Evolutionary conservation across 2,888 invertebrate genomes (phyloP), one percentile per base, ranked within the genome.

Genomic region (Sphinx pinastri): DNA sequence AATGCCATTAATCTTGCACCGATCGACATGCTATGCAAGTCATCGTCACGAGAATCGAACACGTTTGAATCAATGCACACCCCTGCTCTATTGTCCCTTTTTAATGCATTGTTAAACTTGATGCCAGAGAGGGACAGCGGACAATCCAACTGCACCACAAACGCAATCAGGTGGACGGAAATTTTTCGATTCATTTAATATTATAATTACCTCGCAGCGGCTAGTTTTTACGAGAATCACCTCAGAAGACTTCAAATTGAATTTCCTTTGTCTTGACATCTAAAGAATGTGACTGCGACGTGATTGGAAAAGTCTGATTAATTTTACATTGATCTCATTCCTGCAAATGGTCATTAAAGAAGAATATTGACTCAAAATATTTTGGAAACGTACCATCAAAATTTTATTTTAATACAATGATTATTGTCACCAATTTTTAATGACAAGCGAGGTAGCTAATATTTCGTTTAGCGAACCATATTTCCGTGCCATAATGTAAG

Each of bases 51-150:
- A 54, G 52, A 63, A 69, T 69, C 14, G 69, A 60, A 69, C 73
- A 76, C 75, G 25, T 54, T 51, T 60, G 60, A 83, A 81, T 81
- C 81, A 79, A 83, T 83, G 84, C 79, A 77, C 80, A 81, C 81
- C 77, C 82, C 77, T 79, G 72, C 58, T 75, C 69, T 73, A 74
- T 76, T 75, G 74, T 82, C 79, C 75, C 81, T 77, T 71, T 74
- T 75, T 45, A 68, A 68, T 75, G 49, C 66, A 10, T 67, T 70
- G 70, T 70, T 45, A 52, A 67, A 68, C 67, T 68, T 45, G 63
- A 76, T 69, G 69, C 71, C 51, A 25, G 78, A 84, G 74, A 78
- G 74, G 77, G 83, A 82, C 63, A 60, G 76, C 69, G 25, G 67
- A 67, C 74, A 71, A 76, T 71, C 73, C 72, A 79, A 80, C 79